phyloP scores from a whole-genome alignment of 2,113 vertebrate genomes.

The Copsychus sechellarum region DNA sequence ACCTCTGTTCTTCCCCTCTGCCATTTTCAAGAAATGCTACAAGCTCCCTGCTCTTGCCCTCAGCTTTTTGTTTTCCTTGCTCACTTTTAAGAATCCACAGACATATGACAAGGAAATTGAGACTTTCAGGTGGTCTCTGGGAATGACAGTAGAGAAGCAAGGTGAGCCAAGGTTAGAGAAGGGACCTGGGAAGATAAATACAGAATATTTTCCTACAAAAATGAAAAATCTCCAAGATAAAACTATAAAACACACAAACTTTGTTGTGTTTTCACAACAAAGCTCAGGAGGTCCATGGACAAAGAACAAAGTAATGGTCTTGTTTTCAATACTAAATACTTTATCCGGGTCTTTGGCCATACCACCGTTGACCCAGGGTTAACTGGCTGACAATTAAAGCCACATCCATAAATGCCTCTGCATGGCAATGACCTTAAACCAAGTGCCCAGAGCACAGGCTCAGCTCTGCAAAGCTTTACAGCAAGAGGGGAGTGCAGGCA shows the following conservation, averaged over 20 bases:
- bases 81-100: not conserved
- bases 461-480: not conserved
- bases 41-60: not conserved
- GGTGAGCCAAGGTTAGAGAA: not conserved
- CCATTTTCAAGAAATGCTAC: not conserved
- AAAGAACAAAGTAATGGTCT: not conserved
- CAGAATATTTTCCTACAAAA: not conserved
- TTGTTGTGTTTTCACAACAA: not conserved
- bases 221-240: not conserved
- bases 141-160: not conserved
- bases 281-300: not conserved
- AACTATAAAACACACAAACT: not conserved
- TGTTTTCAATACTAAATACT: not conserved
- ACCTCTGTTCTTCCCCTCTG: not conserved
- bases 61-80: not conserved
- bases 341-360: not conserved
- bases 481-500: not conserved
- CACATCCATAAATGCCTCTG: not conserved
- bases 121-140: not conserved
- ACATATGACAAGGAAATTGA: not conserved
- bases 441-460: not conserved
- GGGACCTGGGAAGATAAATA: not conserved
- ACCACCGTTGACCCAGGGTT: not conserved
- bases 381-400: not conserved
- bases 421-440: not conserved